Conservation (phyloP, 1,140 invertebrate species). For the Hormaphis cornu region DNA sequence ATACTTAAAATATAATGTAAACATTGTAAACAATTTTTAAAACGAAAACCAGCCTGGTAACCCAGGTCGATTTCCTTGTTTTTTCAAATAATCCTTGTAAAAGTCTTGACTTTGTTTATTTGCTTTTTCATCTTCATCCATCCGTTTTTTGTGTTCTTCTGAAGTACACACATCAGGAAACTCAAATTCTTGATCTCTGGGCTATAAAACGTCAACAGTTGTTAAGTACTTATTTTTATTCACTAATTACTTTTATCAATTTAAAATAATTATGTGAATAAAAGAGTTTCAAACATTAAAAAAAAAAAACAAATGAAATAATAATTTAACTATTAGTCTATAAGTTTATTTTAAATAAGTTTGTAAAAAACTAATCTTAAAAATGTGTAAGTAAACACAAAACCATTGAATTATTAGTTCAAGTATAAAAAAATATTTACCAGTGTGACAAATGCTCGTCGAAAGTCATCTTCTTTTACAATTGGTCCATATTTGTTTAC, state of each 20-base stretch:
- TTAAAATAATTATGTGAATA: too few species aligned
- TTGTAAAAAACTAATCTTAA: too few species aligned
- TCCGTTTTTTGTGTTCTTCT: conserved; percentile 27
- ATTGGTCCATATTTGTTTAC: conserved; percentile 50
- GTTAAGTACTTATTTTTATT: too few species aligned
- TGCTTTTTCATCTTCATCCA: conserved; percentile 3
- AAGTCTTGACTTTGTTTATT: background rate
- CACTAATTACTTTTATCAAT: too few species aligned
- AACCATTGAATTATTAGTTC: too few species aligned
- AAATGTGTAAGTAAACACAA: too few species aligned
- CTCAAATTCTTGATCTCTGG: conserved; percentile 36
- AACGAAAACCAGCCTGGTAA: conserved; percentile 37
- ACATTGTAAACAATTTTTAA: background rate
- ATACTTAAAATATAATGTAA: background rate
- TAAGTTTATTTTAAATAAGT: too few species aligned
- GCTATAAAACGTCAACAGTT: too few species aligned
- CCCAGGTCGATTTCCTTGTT: conserved; percentile 33
- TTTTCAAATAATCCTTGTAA: conserved; percentile 34
- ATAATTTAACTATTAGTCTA: too few species aligned
- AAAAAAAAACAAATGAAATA: too few species aligned
- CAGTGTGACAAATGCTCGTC: conserved; percentile 68
- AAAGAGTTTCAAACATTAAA: too few species aligned
- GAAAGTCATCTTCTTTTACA: conserved; percentile 74
- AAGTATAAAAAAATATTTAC: conserved; percentile 47
- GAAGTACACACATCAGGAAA: conserved; percentile 35